Conservation (phyloP, 2,888 invertebrate species). For the Halocaridina rubra region DNA sequence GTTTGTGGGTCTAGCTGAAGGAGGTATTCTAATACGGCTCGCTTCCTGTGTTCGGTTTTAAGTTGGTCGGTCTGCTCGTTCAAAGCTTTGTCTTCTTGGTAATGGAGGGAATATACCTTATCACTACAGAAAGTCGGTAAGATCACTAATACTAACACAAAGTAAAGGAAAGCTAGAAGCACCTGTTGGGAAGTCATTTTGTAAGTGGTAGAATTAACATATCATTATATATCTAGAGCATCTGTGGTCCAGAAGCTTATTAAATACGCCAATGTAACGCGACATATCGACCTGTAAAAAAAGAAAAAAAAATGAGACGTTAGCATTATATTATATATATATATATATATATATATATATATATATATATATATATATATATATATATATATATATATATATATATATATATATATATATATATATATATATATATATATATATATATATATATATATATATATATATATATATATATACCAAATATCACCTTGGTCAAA, state of each 20-base stretch:
- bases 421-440: background rate
- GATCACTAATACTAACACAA: conserved; percentile 31
- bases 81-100: conserved; percentile 6
- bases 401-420: background rate
- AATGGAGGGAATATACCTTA: conserved; percentile 40
- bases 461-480: background rate
- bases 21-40: conserved; percentile 27
- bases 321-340: background rate
- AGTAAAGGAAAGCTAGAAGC: conserved; percentile 38
- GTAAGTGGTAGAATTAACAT: too few species aligned
- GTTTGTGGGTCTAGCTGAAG: background rate
- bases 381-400: background rate
- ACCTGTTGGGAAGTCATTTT: conserved; percentile 26
- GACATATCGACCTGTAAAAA: conserved; percentile 28
- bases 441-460: background rate
- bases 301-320: background rate
- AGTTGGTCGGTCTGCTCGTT: conserved; percentile 9
- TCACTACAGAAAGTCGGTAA: conserved; percentile 36
- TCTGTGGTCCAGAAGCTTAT: too few species aligned
- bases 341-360: background rate
- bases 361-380: background rate
- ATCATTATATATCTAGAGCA: too few species aligned
- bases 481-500: background rate
- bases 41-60: conserved; percentile 18
- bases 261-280: too few species aligned